These are phyloP conservation scores for Cardiocondyla obscurior DNA, from an alignment of 1,140 invertebrate species.

Conservation along the genomic window DNA sequence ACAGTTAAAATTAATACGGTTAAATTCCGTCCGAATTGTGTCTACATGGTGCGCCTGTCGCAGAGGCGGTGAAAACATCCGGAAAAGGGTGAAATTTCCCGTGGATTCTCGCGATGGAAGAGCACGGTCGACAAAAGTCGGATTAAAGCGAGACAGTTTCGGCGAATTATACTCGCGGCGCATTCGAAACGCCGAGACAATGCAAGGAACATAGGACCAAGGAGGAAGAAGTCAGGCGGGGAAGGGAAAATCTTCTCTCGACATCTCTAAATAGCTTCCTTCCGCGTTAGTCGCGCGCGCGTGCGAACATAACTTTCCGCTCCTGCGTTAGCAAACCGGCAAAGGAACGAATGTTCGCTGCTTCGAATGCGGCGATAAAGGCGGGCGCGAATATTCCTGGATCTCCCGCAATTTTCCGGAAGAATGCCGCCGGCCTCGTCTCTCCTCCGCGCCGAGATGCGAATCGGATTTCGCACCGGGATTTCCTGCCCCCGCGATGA, in stretches of 20 bases:
- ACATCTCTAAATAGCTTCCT: constrained; percentile 54
- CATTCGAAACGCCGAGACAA: constrained; percentile 31
- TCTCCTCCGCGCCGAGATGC: not conserved
- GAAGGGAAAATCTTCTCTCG: not conserved
- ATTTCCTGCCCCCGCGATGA: constrained; percentile 7
- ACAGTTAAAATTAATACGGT: not conserved
- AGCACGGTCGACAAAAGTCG: constrained; percentile 15
- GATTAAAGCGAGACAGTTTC: constrained; percentile 26
- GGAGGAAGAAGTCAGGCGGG: constrained; percentile 15
- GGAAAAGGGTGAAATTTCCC: not conserved
- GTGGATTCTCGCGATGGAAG: not conserved
- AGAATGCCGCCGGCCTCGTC: not conserved
- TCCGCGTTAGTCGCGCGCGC: constrained; percentile 41
- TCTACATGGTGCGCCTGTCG: not conserved
- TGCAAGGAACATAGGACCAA: not conserved
- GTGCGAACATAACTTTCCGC: constrained; percentile 35
- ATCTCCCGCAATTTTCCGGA: constrained; percentile 60
- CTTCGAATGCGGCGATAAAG: constrained; percentile 40
- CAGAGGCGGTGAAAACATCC: not conserved
- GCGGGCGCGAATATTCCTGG: constrained; percentile 45
- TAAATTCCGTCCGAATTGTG: not conserved
- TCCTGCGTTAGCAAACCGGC: not conserved
- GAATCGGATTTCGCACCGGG: constrained; percentile 43
- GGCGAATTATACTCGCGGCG: not conserved
- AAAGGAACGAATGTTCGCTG: not conserved